Evolutionary conservation across 2,888 invertebrate species (phyloP), one percentile per base, ranked within the genome.

Genomic region (Drosophila quinaria): DNA sequence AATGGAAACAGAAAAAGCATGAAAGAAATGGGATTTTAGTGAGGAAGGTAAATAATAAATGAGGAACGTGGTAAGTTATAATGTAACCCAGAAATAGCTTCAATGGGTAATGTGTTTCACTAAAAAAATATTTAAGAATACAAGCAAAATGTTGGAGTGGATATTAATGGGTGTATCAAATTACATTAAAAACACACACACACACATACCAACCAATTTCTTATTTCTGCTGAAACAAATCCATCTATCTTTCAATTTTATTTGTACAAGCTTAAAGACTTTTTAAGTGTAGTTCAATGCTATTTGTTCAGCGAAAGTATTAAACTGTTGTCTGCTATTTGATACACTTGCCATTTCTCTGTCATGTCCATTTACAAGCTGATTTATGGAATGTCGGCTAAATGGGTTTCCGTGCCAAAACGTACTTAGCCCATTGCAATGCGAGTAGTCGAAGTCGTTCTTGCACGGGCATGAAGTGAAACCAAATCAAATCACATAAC

Each of bases 401-500:
- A 83, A 85, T 74, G 82, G 83, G 83, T 83, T 88, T 85, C 65
- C 70, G 64, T 73, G 74, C 77, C 80, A 76, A 85, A 87, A 39
- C 69, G 76, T 73, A 71, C 76, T 87, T 87, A 82, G 64, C 88
- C 73, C 76, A 68, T 47, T 78, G 63, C 68, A 54, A 63, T 35
- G 13, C 13, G 13, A 50, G 33, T 50, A n/a, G 19, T 50, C 19
- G 31, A 33, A 39, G 77, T 63, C 49, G 41, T 42, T 51, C 64
- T 25, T 31, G 11, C 51, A 41, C 44, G 68, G 50, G 44, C 74
- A 55, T 31, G 15, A 25, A 62, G 56, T 47, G 69, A 71, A 83
- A 83, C 81, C 70, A 84, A 82, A 83, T 83, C 76, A 83, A 83
- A 83, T 83, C 82, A 85, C 85, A 85, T 85, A 85, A 81, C 82